Conservation (phyloP, 35 echinoderm and acorn worm genomes). For the Diadema setosum region DNA sequence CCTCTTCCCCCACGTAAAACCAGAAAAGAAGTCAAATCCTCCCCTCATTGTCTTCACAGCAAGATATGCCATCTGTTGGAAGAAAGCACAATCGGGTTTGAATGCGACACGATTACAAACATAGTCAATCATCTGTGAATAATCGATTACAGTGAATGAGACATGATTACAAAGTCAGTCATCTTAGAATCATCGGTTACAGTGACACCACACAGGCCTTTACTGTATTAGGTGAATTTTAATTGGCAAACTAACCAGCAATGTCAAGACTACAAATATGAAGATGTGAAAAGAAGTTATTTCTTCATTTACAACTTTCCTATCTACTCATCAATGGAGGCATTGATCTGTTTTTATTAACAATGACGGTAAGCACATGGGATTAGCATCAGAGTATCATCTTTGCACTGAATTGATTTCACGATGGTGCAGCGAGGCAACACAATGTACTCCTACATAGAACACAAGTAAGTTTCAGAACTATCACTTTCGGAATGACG, state of each 20-base stretch:
- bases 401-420: no score
- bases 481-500: neutral
- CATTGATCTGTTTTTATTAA: no score
- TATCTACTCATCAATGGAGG: no score
- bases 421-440: no score
- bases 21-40: conserved; percentile 76
- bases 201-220: neutral
- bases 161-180: neutral
- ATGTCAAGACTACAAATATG: no score
- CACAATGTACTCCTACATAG: no score
- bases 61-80: conserved; percentile 63
- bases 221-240: neutral
- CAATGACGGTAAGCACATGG: no score
- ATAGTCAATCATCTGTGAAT: neutral
- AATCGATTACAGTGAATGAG: neutral
- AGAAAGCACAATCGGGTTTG: neutral
- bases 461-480: no score
- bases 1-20: conserved; percentile 58
- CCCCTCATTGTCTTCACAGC: conserved; percentile 43
- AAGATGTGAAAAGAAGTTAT: no score
- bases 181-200: neutral
- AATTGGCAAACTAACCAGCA: neutral
- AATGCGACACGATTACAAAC: neutral
- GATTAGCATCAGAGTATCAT: no score
- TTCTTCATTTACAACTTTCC: no score